Conservation (phyloP, 2,797 vertebrate genomes). For the Pantherophis alleghaniensis region DNA sequence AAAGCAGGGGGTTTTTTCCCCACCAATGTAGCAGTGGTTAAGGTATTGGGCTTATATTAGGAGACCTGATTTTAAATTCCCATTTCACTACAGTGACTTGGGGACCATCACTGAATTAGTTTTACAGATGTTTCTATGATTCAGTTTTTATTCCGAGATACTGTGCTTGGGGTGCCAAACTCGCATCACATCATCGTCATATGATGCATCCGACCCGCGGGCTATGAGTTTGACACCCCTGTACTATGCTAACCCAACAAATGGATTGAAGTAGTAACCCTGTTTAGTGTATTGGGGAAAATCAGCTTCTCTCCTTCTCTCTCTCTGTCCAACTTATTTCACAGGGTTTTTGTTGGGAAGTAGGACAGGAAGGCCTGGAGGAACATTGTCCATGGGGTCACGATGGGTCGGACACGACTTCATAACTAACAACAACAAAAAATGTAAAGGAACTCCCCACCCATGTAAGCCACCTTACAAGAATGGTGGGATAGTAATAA, state of each 20-base stretch:
- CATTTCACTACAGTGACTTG: neutral
- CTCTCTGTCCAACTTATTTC: neutral
- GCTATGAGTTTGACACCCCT: no score
- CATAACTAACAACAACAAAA: neutral
- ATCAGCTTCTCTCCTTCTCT: neutral
- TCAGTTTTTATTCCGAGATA: neutral
- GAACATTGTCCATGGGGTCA: no score
- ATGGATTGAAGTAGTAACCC: neutral
- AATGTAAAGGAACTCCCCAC: neutral
- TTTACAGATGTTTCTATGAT: neutral
- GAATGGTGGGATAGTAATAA: neutral
- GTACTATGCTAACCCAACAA: neutral
- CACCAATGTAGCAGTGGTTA: neutral
- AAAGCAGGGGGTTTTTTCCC: neutral
- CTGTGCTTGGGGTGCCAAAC: neutral
- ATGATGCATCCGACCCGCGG: no score
- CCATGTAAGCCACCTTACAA: neutral
- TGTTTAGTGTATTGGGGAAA: neutral
- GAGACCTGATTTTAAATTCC: neutral
- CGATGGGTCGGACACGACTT: no score
- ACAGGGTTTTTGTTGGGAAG: neutral
- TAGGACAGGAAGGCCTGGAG: no score
- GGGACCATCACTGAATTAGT: neutral
- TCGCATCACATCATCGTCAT: no score
- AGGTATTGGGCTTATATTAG: neutral